Evolutionary conservation across 2,888 invertebrate species (phyloP).

Genomic region (Trichopoda pennipes): DNA sequence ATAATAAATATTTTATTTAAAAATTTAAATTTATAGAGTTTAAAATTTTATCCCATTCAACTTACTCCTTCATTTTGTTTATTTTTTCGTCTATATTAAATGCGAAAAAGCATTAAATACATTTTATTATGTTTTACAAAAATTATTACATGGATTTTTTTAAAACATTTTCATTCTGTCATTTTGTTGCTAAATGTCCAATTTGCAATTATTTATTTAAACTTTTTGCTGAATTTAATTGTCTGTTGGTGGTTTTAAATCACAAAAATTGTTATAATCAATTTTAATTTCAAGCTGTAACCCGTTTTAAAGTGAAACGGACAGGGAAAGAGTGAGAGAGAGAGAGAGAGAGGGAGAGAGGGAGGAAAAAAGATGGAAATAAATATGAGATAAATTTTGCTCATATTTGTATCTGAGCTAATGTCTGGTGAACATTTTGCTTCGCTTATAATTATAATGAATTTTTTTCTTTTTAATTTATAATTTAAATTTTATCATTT

Average conservation of each 20-base stretch:
- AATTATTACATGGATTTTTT: slow-evolving; percentile 16
- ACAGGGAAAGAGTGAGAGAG: no score
- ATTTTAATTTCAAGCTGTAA: not conserved
- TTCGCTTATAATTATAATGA: not conserved
- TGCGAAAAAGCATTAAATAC: not conserved
- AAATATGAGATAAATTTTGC: not conserved
- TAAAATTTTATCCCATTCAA: no score
- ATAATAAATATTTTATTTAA: no score
- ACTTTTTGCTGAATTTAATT: slow-evolving; percentile 26
- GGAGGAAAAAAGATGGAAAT: not conserved
- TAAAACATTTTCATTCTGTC: not conserved
- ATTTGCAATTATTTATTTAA: slow-evolving; percentile 25
- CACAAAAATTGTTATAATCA: slow-evolving; percentile 24
- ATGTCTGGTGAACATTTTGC: not conserved
- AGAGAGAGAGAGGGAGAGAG: no score
- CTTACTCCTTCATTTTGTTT: not conserved
- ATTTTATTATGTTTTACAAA: slow-evolving; percentile 1
- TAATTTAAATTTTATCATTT: not conserved
- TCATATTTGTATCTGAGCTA: not conserved
- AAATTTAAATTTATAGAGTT: no score
- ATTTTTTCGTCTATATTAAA: not conserved
- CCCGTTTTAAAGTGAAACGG: no score
- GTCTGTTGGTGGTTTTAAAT: slow-evolving; percentile 36
- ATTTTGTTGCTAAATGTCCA: slow-evolving; percentile 18
- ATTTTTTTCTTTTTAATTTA: not conserved